Conservation (phyloP, 2,797 vertebrate species). For the Clarias fuscus region DNA sequence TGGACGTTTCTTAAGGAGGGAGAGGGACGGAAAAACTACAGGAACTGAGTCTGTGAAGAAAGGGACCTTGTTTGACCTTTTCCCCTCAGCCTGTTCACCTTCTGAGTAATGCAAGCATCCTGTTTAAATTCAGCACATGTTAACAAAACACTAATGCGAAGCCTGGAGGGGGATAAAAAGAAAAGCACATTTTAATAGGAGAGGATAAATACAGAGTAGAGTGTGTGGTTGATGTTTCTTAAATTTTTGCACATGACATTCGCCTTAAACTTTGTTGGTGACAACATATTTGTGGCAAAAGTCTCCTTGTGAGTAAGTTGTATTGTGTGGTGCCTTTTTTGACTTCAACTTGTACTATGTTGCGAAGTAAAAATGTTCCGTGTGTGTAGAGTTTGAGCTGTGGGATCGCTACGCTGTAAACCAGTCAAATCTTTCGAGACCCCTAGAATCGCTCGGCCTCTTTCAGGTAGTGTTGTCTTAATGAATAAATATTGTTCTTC, state of each 20-base stretch:
- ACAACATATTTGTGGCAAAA: constrained; percentile 78
- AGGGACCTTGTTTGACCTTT: constrained; percentile 38
- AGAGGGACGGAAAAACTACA: constrained; percentile 82
- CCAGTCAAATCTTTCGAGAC: constrained; percentile 62
- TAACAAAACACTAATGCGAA: constrained; percentile 57
- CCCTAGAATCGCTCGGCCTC: constrained; percentile 55
- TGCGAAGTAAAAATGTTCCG: constrained; percentile 59
- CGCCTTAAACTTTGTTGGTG: constrained; percentile 88
- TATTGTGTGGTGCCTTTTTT: constrained; percentile 90
- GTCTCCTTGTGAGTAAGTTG: constrained; percentile 80
- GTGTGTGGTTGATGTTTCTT: constrained; percentile 59
- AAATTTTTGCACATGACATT: constrained; percentile 85
- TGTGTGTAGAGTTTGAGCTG: constrained; percentile 60
- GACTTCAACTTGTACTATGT: constrained; percentile 75
- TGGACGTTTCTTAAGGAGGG: constrained; percentile 98
- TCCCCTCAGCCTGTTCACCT: background rate
- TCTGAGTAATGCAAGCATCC: constrained; percentile 70
- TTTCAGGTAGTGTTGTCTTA: constrained; percentile 74
- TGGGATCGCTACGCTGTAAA: constrained; percentile 59
- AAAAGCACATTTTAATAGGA: constrained; percentile 73
- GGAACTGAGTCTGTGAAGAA: constrained; percentile 67
- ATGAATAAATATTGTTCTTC: constrained; percentile 41
- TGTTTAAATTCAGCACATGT: constrained; percentile 66
- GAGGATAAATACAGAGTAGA: constrained; percentile 57
- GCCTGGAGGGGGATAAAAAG: constrained; percentile 54